Percentiles rank a stretch among this genome's conserved stretches.
Evolutionary conservation across 2,113 vertebrate species (phyloP).

Genomic region (Charadrius vociferus): DNA sequence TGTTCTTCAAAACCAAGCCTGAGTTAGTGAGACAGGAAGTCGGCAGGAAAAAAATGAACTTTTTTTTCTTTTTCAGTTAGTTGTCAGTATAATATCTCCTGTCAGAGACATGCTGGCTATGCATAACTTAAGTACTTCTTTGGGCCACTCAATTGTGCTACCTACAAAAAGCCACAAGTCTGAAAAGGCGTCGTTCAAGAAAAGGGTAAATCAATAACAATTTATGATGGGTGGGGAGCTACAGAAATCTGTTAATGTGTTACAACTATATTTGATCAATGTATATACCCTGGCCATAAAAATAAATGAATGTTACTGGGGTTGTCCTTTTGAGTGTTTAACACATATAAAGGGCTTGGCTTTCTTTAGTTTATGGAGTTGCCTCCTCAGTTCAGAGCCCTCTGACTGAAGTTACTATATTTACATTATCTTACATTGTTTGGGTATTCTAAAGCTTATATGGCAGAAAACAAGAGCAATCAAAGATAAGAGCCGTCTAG

Average conservation of each 20-base stretch:
- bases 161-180: neutral
- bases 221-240: fast-evolving
- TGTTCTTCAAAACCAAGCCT: neutral
- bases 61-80: neutral
- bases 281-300: neutral
- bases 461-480: neutral
- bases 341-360: neutral
- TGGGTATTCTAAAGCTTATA: neutral
- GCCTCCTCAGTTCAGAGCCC: neutral
- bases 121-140: neutral
- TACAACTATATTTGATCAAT: neutral
- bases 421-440: neutral
- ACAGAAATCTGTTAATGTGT: neutral
- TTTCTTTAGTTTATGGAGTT: neutral
- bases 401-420: neutral
- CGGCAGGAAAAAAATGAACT: neutral
- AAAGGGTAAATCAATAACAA: neutral
- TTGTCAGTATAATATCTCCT: neutral
- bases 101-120: neutral
- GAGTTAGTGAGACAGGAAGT: neutral
- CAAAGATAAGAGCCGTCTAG: neutral
- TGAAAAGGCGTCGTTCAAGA: neutral
- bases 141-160: neutral
- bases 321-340: neutral
- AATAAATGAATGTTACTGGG: neutral